Percentiles rank a stretch among this genome's conserved stretches.
Evolutionary conservation across 2,797 vertebrate genomes (phyloP).

Genomic region (Spinus pinus): DNA sequence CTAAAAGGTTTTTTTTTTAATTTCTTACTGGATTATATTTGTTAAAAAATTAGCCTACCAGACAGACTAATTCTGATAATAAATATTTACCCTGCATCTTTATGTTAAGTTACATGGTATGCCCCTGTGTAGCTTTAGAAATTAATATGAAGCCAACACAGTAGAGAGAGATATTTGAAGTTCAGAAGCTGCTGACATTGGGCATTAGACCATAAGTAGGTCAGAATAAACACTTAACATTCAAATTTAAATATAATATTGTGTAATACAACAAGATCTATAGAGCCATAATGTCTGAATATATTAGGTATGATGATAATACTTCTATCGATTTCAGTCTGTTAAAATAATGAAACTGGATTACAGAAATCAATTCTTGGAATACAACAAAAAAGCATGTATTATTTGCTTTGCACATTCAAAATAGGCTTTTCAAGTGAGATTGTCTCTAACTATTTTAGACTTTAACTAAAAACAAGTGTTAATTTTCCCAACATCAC

Average conservation of each 20-base stretch:
- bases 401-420: conserved; percentile 40
- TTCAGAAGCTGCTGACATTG: conserved; percentile 39
- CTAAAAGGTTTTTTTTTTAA: neutral
- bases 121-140: neutral
- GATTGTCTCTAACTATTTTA: conserved; percentile 20
- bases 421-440: conserved; percentile 23
- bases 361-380: conserved; percentile 60
- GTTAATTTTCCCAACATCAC: conserved; percentile 45
- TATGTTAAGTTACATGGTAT: neutral
- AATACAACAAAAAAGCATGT: conserved; percentile 21
- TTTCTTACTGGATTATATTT: neutral
- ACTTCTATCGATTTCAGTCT: conserved; percentile 48
- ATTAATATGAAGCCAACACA: neutral
- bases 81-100: neutral
- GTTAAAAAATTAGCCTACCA: neutral
- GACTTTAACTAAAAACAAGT: conserved; percentile 15
- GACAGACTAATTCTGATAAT: neutral
- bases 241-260: conserved; percentile 58
- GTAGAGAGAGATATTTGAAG: conserved; percentile 13
- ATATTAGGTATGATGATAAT: conserved; percentile 59
- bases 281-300: conserved; percentile 56
- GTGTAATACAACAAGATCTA: conserved; percentile 53
- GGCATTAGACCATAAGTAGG: conserved; percentile 41
- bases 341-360: conserved; percentile 63
- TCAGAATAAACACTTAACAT: conserved; percentile 63